Evolutionary conservation across 2,797 vertebrate genomes (phyloP).

Genomic region (Chrosomus eos): DNA sequence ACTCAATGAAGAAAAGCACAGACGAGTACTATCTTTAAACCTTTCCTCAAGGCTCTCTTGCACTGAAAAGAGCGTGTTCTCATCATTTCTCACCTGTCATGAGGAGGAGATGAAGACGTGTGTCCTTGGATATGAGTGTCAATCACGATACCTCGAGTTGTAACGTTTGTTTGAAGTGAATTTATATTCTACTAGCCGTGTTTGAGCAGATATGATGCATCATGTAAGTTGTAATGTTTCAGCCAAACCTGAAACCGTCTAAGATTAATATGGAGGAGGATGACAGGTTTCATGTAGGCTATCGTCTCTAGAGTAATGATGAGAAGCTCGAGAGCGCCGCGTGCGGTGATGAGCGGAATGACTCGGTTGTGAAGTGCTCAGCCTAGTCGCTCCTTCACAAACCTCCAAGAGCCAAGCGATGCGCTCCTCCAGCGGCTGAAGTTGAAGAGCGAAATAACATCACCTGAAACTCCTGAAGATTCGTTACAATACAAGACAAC

Average conservation of each 20-base stretch:
- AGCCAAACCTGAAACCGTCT: neutral
- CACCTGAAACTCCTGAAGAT: too few species aligned
- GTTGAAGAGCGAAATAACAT: neutral
- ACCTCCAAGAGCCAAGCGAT: neutral
- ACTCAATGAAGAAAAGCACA: neutral
- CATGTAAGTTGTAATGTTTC: neutral
- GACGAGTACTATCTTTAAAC: neutral
- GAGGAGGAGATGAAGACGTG: neutral
- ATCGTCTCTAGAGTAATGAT: neutral
- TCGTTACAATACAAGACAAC: neutral
- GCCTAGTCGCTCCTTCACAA: neutral
- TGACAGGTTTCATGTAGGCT: too few species aligned
- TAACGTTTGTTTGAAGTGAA: neutral
- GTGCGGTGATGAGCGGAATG: neutral
- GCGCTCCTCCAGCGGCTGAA: neutral
- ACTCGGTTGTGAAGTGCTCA: neutral
- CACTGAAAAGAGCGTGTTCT: neutral
- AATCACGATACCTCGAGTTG: neutral
- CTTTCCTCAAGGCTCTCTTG: neutral
- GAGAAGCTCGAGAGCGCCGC: neutral
- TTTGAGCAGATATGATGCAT: neutral
- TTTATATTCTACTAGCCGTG: neutral
- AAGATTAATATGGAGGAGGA: too few species aligned
- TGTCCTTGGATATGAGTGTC: neutral
- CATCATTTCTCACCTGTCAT: neutral